Base-by-base conservation (phyloP, 2,888 invertebrate genomes). In the Arge pagana region DNA sequence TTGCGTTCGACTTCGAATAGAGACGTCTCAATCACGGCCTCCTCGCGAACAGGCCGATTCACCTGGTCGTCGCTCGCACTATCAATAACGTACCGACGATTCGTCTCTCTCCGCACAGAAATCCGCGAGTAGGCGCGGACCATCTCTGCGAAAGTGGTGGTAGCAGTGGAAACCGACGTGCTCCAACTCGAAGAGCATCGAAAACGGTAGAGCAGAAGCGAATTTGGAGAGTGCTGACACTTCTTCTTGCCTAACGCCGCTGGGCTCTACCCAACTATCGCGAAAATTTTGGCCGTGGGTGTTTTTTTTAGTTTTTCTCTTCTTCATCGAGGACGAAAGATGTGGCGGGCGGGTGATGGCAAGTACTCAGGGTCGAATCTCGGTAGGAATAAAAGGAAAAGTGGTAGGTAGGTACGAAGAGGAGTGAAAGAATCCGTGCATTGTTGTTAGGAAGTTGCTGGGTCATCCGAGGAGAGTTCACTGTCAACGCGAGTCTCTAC, bases 391-490 rank as follows among this genome's bases (percentile, higher is more conserved):
- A 7, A 36, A 6, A 36, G 6, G 33, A 33, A n/a, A 5, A 7
- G n/a, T n/a, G 1, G n/a, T 6, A n/a, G 6, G 10, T 8, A 42
- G 30, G 40, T 16, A 40, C 15, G 45, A 3, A 26, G 2, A 33
- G 33, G 33, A 13, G 10, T n/a, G 4, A 23, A 15, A 45, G 33
- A 45, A 33, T 21, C 45, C 28, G 28, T 45, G 31, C 63, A 59
- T 63, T 64, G 62, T 56, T 49, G 11, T 40, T 50, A 49, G 49
- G 60, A 55, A 59, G 65, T 23, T 59, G 67, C 61, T 63, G 52
- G 64, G 64, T 68, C 68, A 68, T 60, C 49, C 53, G 55, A 19
- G 48, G 54, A 59, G 62, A 59, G 57, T 61, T 51, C 59, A 61
- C 60, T 63, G 66, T 67, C 68, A 64, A 65, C 60, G 58, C 51